Conservation (phyloP, 2,888 invertebrate genomes). For the Ormyrus thymus region DNA sequence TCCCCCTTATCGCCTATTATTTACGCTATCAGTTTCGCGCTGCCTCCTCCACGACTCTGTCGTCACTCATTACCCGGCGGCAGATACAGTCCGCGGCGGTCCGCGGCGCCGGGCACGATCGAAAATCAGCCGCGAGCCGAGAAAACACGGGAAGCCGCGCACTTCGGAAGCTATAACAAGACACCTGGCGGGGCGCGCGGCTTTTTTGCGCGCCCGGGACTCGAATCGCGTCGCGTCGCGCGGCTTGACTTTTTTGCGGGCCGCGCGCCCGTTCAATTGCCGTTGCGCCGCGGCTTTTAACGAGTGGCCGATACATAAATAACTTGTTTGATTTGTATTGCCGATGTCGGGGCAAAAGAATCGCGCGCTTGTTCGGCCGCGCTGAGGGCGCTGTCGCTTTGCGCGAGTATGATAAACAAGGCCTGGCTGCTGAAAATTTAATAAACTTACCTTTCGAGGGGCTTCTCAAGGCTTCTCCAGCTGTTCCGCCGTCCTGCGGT, state of each 20-base stretch:
- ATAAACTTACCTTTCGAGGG: too few relatives aligned
- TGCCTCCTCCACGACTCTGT: too few relatives aligned
- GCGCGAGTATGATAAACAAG: too few relatives aligned
- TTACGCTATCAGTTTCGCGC: too few relatives aligned
- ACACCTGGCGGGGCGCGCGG: not conserved
- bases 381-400: too few relatives aligned
- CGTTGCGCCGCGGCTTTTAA: not conserved
- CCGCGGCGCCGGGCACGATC: too few relatives aligned
- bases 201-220: not conserved
- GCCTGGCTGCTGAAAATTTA: too few relatives aligned
- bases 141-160: slow-evolving; percentile 36
- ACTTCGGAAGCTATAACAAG: slow-evolving; percentile 20
- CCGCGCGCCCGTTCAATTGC: not conserved
- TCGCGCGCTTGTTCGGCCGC: not conserved
- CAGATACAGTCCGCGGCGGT: too few relatives aligned
- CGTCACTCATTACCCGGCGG: too few relatives aligned
- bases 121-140: not conserved
- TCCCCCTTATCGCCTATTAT: too few relatives aligned
- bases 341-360: not conserved
- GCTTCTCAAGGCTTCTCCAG: too few relatives aligned
- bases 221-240: slow-evolving; percentile 19
- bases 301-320: slow-evolving; percentile 27
- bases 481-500: too few relatives aligned
- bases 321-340: slow-evolving; percentile 33
- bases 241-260: not conserved